A percentile compares a stretch with the other conserved stretches of the same genome.
These are phyloP conservation scores for Dysmachus trigonus DNA, from an alignment of 2,888 invertebrate species.

Conservation along the genomic window DNA sequence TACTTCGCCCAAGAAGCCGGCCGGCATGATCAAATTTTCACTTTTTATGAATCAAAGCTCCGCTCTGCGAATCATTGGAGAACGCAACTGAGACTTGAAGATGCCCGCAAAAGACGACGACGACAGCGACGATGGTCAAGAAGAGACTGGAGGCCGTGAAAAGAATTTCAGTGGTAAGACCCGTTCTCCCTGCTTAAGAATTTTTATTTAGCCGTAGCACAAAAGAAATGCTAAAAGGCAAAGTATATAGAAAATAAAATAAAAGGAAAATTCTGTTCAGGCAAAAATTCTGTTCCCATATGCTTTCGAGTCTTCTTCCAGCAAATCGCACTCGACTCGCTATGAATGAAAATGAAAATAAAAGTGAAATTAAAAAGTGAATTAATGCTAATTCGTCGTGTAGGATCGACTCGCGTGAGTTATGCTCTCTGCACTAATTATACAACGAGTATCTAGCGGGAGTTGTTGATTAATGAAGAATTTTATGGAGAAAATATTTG, in stretches of 20 bases:
- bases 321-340: background rate
- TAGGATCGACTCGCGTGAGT: background rate
- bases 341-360: conserved; percentile 38
- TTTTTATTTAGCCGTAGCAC: background rate
- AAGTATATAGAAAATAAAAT: background rate
- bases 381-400: conserved; percentile 30
- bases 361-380: conserved; percentile 39
- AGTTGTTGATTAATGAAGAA: background rate
- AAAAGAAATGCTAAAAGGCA: background rate
- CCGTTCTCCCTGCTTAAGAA: background rate
- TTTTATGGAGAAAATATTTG: background rate
- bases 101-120: background rate
- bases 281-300: background rate
- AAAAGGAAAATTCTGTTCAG: background rate
- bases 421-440: background rate
- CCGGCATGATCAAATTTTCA: conserved; percentile 11
- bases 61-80: background rate
- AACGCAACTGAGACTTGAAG: background rate
- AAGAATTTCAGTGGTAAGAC: conserved; percentile 4
- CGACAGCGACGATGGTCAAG: background rate
- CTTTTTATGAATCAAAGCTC: conserved; percentile 33
- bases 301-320: background rate
- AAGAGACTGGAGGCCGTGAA: background rate
- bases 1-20: background rate
- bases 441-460: background rate